Percentiles rank a stretch among this genome's conserved stretches.
These are phyloP conservation scores for Hestina assimilis DNA, from an alignment of 1,140 invertebrate genomes.

Conservation along the genomic window DNA sequence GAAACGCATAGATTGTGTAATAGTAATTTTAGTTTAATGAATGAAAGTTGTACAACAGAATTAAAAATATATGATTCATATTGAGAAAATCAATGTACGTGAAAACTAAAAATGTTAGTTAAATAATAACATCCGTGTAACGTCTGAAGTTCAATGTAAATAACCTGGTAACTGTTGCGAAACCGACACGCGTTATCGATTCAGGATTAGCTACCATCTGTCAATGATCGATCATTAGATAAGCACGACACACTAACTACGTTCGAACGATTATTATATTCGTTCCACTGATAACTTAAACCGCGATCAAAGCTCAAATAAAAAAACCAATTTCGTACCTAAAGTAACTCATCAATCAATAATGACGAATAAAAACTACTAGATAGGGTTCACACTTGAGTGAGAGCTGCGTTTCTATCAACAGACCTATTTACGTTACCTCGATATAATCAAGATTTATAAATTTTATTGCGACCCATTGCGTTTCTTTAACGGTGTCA, in stretches of 20 bases:
- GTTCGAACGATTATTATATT: constrained; percentile 26
- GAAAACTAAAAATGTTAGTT: not conserved
- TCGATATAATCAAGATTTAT: constrained; percentile 38
- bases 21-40: no score
- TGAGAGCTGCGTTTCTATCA: constrained; percentile 19
- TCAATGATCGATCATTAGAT: constrained; percentile 39
- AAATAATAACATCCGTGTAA: no score
- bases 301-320: constrained; percentile 22
- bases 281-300: constrained; percentile 32
- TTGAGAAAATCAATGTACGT: not conserved
- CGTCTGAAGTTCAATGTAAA: constrained; percentile 12
- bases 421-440: constrained; percentile 36
- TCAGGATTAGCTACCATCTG: constrained; percentile 34
- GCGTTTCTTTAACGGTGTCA: constrained; percentile 41
- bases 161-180: constrained; percentile 10
- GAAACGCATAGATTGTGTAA: no score
- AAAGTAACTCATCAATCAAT: constrained; percentile 4
- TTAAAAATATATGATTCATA: no score
- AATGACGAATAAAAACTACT: constrained; percentile 5
- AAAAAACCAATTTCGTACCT: constrained; percentile 29
- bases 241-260: constrained; percentile 24
- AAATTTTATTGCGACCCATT: constrained; percentile 35
- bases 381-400: constrained; percentile 26
- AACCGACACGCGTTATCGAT: constrained; percentile 14
- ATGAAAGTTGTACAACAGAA: no score